Evolutionary conservation across 2,797 vertebrate species (phyloP), one percentile per base, ranked within the genome.

Genomic region (Ctenopoma multispine): DNA sequence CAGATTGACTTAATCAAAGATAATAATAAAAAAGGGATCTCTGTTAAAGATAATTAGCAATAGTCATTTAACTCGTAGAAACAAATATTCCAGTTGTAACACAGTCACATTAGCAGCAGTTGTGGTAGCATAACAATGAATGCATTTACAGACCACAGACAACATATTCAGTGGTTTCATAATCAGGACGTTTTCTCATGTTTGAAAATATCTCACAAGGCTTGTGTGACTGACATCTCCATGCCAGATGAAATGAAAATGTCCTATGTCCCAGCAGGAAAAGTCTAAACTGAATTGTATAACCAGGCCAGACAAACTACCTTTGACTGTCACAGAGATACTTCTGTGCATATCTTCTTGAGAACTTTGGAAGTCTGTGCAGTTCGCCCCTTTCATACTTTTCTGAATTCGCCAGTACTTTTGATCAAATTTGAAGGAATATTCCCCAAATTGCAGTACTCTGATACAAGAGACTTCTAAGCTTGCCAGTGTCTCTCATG

Each of bases 381-480:
- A 61, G 5, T 21, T 15, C 15, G 7, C 7, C 10, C 53, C 17
- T 61, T 63, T 13, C 2, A 40, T 4, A n/a, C 8, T 47, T 46
- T 54, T 55, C 18, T 40, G 0, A 41, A 53, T n/a, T 44, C 53
- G 9, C 5, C 13, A 31, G 6, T 31, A 29, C n/a, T 38, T 27
- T 20, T 23, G 15, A 54, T 50, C 1, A 21, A 63, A 67, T 31
- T 20, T 65, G 5, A 57, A 54, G 17, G 6, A 21, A n/a, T 43
- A n/a, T 67, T 59, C 38, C 4, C 8, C 40, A 20, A 40, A 50
- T 17, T 54, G 21, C 47, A 6, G 10, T 57, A 54, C 57, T 21
- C 51, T 50, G 27, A 75, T 17, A 40, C 34, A 29, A 63, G 40
- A 75, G 18, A 74, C 60, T 54, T 80, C 50, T 47, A 48, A 61